Base-by-base conservation (phyloP, 2,797 vertebrate genomes). In the Antrozous pallidus region DNA sequence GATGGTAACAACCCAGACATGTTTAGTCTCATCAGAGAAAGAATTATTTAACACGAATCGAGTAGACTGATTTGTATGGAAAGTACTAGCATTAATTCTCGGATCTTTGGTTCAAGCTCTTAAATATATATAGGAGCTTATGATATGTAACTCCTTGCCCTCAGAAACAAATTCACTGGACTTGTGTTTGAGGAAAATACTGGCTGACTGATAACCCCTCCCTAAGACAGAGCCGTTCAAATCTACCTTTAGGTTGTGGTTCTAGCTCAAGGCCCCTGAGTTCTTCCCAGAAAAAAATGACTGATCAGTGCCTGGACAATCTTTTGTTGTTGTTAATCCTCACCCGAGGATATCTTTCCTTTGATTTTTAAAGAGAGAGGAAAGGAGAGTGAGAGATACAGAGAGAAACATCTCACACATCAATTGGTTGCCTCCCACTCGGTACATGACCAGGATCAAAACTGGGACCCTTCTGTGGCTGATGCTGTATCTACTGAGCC, bases 151-250 rank as follows among this genome's bases (percentile, higher is more conserved):
- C 5, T 61, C 38, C 4, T 6, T 38, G 7, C 3, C 38, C 24
- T 49, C 86, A 54, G 51, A 82, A 90, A 93, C 36, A 82, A 78
- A 79, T 88, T 85, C 73, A 90, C 17, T 63, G n/a, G 42, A 8
- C 40, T 93, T 88, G 10, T 77, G 28, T 83, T 86, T 85, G 75
- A 36, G 24, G 47, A 67, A 74, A 88, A 67, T 81, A 58, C 42
- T 78, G 63, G 33, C 78, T 95, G 18, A 42, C 6, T 90, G 45
- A 24, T 8, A 45, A 3, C 9, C 9, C 4, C 13, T 78, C 10
- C 12, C 14, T 65, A 28, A 4, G 4, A 10, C 70, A 56, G 67
- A 71, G 9, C 67, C 61, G 45, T 92, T 92, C n/a, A 84, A 42
- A 54, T 78, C 28, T 88, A 70, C 49, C 13, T 73, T 61, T 56